Percentiles rank a stretch among this genome's conserved stretches.
These are phyloP conservation scores for Eulemur macaco DNA, from an alignment of 2,113 vertebrate species.

Conservation along the genomic window DNA sequence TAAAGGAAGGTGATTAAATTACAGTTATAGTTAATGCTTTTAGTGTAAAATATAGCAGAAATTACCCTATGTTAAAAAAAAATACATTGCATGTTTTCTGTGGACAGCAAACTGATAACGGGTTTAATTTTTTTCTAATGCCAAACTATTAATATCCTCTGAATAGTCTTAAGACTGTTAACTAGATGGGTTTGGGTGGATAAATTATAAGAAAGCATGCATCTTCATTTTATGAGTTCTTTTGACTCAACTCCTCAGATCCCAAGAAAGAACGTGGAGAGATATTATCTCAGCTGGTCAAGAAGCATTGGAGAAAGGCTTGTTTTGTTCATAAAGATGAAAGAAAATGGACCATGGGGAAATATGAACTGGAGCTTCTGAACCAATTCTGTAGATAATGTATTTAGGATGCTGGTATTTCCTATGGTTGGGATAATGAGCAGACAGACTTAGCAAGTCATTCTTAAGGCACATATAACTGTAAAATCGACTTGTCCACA, in stretches of 20 bases:
- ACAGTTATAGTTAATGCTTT: conserved; percentile 68
- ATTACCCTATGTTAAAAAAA: conserved; percentile 31
- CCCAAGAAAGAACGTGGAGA: background rate
- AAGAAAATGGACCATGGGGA: background rate
- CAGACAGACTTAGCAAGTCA: background rate
- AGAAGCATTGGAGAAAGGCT: background rate
- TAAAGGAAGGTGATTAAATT: conserved; percentile 76
- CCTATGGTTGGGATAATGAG: background rate
- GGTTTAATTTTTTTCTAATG: background rate
- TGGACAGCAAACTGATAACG: conserved; percentile 29
- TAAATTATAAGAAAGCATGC: background rate
- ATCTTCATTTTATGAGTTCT: background rate
- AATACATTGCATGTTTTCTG: conserved; percentile 10
- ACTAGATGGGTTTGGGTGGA: background rate
- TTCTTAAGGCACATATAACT: background rate
- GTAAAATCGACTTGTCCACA: background rate
- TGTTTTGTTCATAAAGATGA: background rate
- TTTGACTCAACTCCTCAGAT: background rate
- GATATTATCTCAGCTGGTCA: background rate
- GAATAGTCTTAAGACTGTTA: background rate
- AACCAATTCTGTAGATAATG: background rate
- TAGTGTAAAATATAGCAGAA: conserved; percentile 63
- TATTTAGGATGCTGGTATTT: background rate
- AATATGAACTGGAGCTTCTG: background rate
- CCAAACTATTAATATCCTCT: background rate